These are phyloP conservation scores for Trileptium ribeirensis DNA, from an alignment of 2,888 invertebrate species.

Conservation along the genomic window DNA sequence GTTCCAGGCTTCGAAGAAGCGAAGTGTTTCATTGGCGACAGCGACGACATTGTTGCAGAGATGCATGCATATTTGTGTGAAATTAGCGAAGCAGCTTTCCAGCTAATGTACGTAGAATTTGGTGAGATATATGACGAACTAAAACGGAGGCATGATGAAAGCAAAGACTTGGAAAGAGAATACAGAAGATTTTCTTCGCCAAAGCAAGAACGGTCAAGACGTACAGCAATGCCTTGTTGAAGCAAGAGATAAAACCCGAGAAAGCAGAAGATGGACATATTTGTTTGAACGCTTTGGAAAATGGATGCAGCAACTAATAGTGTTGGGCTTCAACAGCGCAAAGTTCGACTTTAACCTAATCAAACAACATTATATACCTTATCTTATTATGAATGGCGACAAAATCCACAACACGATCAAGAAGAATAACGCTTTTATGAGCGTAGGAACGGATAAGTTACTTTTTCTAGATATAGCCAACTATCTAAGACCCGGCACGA, in stretches of 20 bases:
- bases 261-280: background rate
- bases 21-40: background rate
- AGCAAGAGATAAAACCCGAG: background rate
- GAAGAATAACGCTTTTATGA: background rate
- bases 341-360: slow-evolving; percentile 9
- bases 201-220: background rate
- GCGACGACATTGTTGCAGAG: background rate
- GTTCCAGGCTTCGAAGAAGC: slow-evolving; percentile 11
- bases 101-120: background rate
- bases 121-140: background rate
- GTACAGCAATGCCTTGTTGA: background rate
- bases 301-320: background rate
- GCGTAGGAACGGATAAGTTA: background rate
- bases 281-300: background rate
- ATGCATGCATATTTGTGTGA: background rate
- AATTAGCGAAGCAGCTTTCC: background rate
- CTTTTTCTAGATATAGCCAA: slow-evolving; percentile 1
- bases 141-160: background rate
- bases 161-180: background rate
- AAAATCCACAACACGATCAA: background rate
- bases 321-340: slow-evolving; percentile 4
- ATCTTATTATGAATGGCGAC: background rate
- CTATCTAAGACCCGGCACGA: background rate
- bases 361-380: slow-evolving; percentile 3
- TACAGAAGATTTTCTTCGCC: background rate